A percentile compares a stretch with the other conserved stretches of the same genome.
Evolutionary conservation across 2,888 invertebrate species (phyloP).

Genomic region (Yponomeuta evonymella): DNA sequence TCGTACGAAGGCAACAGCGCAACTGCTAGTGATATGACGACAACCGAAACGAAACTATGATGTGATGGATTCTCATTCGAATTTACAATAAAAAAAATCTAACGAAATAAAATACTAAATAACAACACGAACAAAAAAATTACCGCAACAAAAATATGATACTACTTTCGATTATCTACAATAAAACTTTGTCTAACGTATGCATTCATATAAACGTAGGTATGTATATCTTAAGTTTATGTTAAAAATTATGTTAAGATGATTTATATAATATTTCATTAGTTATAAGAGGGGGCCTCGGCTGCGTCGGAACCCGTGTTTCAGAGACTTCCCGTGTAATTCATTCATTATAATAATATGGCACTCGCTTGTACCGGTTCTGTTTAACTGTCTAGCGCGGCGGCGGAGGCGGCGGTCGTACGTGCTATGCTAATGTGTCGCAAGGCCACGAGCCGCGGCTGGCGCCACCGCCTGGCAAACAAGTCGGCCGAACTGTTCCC

Average conservation of each 20-base stretch:
- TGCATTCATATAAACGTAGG: constrained; percentile 15
- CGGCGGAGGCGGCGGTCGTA: no score
- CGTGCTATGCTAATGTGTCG: no score
- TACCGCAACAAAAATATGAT: constrained; percentile 61
- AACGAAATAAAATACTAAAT: constrained; percentile 66
- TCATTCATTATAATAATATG: constrained; percentile 8
- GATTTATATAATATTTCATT: constrained; percentile 31
- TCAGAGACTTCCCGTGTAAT: neutral
- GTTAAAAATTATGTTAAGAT: constrained; percentile 37
- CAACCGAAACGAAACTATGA: constrained; percentile 14
- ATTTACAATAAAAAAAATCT: constrained; percentile 5
- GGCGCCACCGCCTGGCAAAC: neutral
- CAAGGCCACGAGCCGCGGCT: neutral
- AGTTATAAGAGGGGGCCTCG: neutral
- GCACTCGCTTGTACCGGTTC: constrained; percentile 11
- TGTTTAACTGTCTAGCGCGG: neutral
- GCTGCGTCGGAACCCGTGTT: constrained; percentile 4
- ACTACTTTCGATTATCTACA: constrained; percentile 52
- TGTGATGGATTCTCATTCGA: constrained; percentile 3
- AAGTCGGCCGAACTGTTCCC: no score
- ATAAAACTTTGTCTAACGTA: constrained; percentile 31
- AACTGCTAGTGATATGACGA: constrained; percentile 17
- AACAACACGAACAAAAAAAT: constrained; percentile 67
- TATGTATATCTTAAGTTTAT: constrained; percentile 40
- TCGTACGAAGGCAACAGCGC: constrained; percentile 12